Evolutionary conservation across 2,888 invertebrate genomes (phyloP).

Genomic region (Chloroclysta siterata): DNA sequence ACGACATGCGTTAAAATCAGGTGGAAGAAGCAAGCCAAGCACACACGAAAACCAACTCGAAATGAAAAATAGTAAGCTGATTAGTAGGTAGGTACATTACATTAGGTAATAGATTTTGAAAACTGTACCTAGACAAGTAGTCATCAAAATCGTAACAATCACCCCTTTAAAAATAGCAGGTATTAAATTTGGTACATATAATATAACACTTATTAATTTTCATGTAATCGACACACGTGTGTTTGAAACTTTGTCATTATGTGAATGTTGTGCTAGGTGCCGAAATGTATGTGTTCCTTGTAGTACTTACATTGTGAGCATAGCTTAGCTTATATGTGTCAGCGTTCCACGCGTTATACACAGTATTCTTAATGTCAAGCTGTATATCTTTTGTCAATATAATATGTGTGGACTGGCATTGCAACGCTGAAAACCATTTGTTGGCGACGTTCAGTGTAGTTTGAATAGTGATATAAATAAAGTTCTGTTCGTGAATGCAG

Average conservation of each 20-base stretch:
- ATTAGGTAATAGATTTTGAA: conserved; percentile 11
- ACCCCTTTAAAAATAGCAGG: background rate
- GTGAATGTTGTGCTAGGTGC: conserved; percentile 37
- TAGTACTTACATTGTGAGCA: conserved; percentile 44
- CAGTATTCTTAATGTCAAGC: conserved; percentile 40
- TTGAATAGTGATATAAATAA: conserved; percentile 1
- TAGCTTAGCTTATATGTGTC: conserved; percentile 42
- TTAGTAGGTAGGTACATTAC: background rate
- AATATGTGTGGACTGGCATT: conserved; percentile 33
- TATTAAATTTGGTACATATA: background rate
- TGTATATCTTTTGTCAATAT: conserved; percentile 32
- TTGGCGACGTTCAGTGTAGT: background rate
- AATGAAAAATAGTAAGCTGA: conserved; percentile 31
- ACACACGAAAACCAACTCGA: conserved; percentile 23
- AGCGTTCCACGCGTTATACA: conserved; percentile 34
- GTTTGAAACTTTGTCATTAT: conserved; percentile 6
- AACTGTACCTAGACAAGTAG: background rate
- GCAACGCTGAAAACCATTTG: conserved; percentile 24
- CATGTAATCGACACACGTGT: conserved; percentile 14
- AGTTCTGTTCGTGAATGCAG: conserved; percentile 46
- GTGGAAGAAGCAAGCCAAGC: conserved; percentile 50
- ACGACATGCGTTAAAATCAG: conserved; percentile 41
- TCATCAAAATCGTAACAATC: background rate
- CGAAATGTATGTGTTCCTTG: conserved; percentile 33
- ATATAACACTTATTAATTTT: conserved; percentile 15